A percentile compares a stretch with the other conserved stretches of the same genome.
Conservation (phyloP, 2,113 vertebrate genomes). For the Toxotes jaculatrix region DNA sequence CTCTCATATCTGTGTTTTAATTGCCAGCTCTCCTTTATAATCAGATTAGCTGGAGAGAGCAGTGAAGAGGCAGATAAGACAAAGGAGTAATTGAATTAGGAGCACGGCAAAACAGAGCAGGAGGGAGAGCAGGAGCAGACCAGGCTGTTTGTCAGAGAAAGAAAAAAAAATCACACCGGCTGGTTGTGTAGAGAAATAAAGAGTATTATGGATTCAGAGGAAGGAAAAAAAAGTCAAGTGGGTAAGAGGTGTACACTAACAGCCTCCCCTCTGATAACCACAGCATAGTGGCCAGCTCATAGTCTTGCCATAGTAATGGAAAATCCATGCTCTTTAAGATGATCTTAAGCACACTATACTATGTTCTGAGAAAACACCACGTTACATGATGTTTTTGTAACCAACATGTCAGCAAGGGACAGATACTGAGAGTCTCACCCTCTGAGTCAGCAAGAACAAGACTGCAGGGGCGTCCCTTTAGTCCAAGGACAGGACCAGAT, state of each 20-base stretch:
- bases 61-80: slow-evolving; percentile 71
- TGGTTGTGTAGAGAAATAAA: slow-evolving; percentile 23
- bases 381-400: too few species aligned
- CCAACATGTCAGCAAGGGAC: too few species aligned
- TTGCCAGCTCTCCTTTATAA: slow-evolving; percentile 73
- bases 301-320: slow-evolving; percentile 14
- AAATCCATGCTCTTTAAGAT: too few species aligned
- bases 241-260: slow-evolving; percentile 17
- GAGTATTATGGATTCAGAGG: slow-evolving; percentile 11
- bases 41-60: slow-evolving; percentile 72
- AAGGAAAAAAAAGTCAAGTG: slow-evolving; percentile 24
- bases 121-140: neutral
- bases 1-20: slow-evolving; percentile 74
- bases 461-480: too few species aligned
- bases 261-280: slow-evolving; percentile 31
- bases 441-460: too few species aligned
- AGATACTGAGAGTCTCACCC: too few species aligned
- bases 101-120: slow-evolving; percentile 18
- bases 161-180: neutral
- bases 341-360: too few species aligned
- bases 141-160: slow-evolving; percentile 22
- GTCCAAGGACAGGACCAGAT: too few species aligned
- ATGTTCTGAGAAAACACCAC: too few species aligned
- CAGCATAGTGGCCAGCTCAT: neutral
- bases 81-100: slow-evolving; percentile 76